A percentile compares a stretch with the other conserved stretches of the same genome.
Conservation (phyloP, 1,140 invertebrate genomes). For the Hestina assimilis region DNA sequence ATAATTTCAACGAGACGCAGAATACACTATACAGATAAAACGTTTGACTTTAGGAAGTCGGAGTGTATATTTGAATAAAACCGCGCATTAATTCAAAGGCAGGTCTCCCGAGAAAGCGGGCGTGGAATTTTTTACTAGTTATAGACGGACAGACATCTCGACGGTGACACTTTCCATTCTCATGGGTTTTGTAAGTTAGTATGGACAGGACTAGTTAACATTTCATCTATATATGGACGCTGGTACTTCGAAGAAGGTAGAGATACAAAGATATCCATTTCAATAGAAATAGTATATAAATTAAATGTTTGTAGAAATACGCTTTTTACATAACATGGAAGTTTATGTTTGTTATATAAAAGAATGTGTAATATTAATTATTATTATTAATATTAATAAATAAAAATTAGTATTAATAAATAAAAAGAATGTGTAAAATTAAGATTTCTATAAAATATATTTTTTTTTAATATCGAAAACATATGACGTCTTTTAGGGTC, state of each 20-base stretch:
- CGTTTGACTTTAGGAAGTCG: not conserved
- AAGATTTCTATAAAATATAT: too few relatives aligned
- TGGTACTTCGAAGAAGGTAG: too few relatives aligned
- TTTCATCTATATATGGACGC: too few relatives aligned
- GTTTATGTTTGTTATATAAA: too few relatives aligned
- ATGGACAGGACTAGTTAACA: not conserved
- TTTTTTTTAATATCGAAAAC: not conserved
- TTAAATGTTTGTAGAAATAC: too few relatives aligned
- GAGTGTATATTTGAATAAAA: not conserved
- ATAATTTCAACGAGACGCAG: not conserved
- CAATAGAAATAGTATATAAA: too few relatives aligned
- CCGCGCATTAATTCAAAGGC: not conserved
- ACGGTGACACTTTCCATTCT: not conserved
- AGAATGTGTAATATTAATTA: not conserved
- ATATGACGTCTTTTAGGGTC: not conserved
- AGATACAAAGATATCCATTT: too few relatives aligned
- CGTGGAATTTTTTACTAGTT: constrained; percentile 1
- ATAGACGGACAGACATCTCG: not conserved
- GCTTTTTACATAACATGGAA: too few relatives aligned
- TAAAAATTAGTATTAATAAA: too few relatives aligned
- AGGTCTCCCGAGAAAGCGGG: not conserved
- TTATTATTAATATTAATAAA: not conserved
- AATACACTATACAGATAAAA: too few relatives aligned
- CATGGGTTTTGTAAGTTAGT: not conserved
- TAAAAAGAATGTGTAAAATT: too few relatives aligned